These are phyloP conservation scores for Rotaria sp. DNA, from an alignment of 2,888 invertebrate species.

Conservation along the genomic window DNA sequence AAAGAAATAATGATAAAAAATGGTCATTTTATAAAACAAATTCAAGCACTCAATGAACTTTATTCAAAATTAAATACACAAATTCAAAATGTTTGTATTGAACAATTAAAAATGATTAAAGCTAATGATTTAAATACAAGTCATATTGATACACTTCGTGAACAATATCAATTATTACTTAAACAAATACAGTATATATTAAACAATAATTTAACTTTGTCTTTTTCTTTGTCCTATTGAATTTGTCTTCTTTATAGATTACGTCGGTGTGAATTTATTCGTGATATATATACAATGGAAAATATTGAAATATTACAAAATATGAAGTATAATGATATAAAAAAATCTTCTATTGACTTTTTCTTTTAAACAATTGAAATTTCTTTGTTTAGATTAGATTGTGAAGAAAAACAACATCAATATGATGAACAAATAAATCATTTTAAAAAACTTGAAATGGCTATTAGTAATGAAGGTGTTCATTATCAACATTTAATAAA, in stretches of 20 bases:
- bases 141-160: slow-evolving; percentile 1
- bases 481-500: slow-evolving; percentile 7
- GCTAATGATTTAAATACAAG: neutral
- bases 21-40: neutral
- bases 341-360: neutral
- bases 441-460: neutral
- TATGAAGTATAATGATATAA: neutral
- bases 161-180: neutral
- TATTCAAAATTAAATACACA: neutral
- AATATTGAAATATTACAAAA: neutral
- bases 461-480: neutral
- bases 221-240: neutral
- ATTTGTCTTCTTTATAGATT: neutral
- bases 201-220: too few relatives aligned
- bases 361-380: neutral
- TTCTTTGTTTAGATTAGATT: neutral
- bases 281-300: neutral
- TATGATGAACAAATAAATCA: slow-evolving; percentile 3
- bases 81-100: slow-evolving; percentile 8
- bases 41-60: neutral
- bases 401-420: neutral
- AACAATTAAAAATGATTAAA: neutral
- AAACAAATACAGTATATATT: neutral
- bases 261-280: neutral
- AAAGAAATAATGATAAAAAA: neutral